Evolutionary conservation across 2,113 vertebrate genomes (phyloP).

Genomic region (Cygnus atratus): DNA sequence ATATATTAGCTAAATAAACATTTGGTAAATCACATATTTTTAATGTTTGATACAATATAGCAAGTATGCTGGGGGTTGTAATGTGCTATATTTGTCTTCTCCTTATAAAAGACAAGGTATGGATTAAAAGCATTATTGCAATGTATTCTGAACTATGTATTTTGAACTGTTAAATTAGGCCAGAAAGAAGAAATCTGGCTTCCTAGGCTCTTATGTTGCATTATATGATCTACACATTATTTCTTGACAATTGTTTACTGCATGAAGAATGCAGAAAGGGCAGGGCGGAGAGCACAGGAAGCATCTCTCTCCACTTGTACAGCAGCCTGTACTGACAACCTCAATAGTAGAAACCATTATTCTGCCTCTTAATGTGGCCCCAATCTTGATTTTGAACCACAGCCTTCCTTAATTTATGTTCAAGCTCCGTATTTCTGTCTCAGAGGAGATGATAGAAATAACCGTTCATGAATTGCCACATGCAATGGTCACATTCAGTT

Average conservation of each 20-base stretch:
- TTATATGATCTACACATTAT: background rate
- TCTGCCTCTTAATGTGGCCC: background rate
- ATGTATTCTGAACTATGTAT: background rate
- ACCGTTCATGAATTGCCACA: rapidly evolving
- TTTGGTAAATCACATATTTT: background rate
- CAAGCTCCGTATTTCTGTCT: background rate
- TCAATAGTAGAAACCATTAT: background rate
- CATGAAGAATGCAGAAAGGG: background rate
- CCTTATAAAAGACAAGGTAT: background rate
- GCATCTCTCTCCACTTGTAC: background rate
- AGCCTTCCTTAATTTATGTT: background rate
- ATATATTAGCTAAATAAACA: background rate
- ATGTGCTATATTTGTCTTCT: background rate
- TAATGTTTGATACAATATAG: background rate
- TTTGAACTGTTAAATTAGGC: background rate
- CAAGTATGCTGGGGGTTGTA: background rate
- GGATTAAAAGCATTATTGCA: background rate
- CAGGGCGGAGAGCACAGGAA: background rate
- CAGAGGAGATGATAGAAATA: background rate
- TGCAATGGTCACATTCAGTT: background rate
- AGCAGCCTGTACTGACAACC: background rate
- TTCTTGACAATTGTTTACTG: background rate
- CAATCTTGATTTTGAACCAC: background rate
- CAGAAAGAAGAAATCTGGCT: background rate
- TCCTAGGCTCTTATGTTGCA: background rate